Evolutionary conservation across 2,888 invertebrate genomes (phyloP), one percentile per base, ranked within the genome.

Genomic region (Melangyna quadrimaculata): DNA sequence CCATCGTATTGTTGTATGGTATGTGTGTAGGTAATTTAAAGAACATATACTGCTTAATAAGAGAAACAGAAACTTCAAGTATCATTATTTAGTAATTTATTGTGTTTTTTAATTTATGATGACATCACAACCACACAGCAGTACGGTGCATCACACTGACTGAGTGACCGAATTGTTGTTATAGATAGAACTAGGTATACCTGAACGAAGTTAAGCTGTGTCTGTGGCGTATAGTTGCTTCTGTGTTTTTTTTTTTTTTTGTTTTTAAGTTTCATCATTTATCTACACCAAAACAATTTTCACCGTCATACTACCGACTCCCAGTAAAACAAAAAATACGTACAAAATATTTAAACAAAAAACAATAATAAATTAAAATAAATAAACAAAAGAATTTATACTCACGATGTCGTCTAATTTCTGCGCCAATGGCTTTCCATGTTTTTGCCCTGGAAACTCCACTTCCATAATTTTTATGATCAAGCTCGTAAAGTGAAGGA

Each of bases 361-460:
- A 17, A n/a, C 32, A 17, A 5, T 4, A 0, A 29, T 8, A 37
- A 9, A n/a, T 40, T 12, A 3, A 61, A 12, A 19, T 9, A 1
- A 32, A 32, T n/a, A 35, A 35, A 32, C 22, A 19, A 35, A 32
- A 10, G 12, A 24, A 51, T 19, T n/a, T n/a, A n/a, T 43, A 78
- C 78, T 71, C 19, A 78, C 78, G 63, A 19, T 63, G 35, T 78
- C 45, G 43, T 43, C 57, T 43, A 17, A 78, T 35, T 48, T 78
- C 72, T 57, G 48, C 57, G 65, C 72, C 65, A 32, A 79, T 79
- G 67, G 59, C 51, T 32, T 24, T 51, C 79, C 79, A 79, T 10
- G 40, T 35, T 53, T 59, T 57, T 12, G 48, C 57, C 12, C 79
- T 59, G 10, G 48, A 59, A 37, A 19, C 7, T 40, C 22, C 22